phyloP scores from a whole-genome alignment of 2,888 invertebrate species.

The Diplolepis rosae region DNA sequence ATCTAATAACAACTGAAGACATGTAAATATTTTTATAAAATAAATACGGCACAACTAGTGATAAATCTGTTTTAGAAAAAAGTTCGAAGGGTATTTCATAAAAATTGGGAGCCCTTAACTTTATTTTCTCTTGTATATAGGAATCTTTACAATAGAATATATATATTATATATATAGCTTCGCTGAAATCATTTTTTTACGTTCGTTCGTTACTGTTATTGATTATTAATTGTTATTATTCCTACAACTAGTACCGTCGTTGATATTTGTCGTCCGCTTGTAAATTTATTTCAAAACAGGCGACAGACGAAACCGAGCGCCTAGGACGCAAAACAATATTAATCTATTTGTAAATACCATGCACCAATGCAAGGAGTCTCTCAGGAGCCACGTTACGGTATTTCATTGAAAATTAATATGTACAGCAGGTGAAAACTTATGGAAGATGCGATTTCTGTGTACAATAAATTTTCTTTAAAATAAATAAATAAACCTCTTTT shows the following conservation, averaged over 20 bases:
- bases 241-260: slow-evolving; percentile 51
- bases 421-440: slow-evolving; percentile 57
- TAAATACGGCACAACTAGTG: no score
- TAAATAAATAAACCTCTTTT: slow-evolving; percentile 55
- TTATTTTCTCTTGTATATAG: slow-evolving; percentile 70
- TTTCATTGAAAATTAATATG: slow-evolving; percentile 46
- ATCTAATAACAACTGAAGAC: background rate
- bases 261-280: slow-evolving; percentile 38
- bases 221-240: slow-evolving; percentile 47
- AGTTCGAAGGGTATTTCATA: slow-evolving; percentile 54
- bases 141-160: slow-evolving; percentile 68
- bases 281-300: slow-evolving; percentile 33
- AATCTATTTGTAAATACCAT: slow-evolving; percentile 27
- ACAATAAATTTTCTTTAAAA: slow-evolving; percentile 60
- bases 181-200: slow-evolving; percentile 57
- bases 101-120: slow-evolving; percentile 69
- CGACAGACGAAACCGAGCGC: slow-evolving; percentile 32
- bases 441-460: slow-evolving; percentile 64
- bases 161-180: slow-evolving; percentile 59
- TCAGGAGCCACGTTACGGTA: slow-evolving; percentile 3
- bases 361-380: slow-evolving; percentile 21
- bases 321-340: slow-evolving; percentile 17
- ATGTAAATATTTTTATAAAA: no score
- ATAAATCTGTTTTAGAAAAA: background rate
- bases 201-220: slow-evolving; percentile 47